A percentile compares a stretch with the other conserved stretches of the same genome.
Evolutionary conservation across 35 echinoderm and acorn worm species (phyloP).

Genomic region (Patiria miniata): DNA sequence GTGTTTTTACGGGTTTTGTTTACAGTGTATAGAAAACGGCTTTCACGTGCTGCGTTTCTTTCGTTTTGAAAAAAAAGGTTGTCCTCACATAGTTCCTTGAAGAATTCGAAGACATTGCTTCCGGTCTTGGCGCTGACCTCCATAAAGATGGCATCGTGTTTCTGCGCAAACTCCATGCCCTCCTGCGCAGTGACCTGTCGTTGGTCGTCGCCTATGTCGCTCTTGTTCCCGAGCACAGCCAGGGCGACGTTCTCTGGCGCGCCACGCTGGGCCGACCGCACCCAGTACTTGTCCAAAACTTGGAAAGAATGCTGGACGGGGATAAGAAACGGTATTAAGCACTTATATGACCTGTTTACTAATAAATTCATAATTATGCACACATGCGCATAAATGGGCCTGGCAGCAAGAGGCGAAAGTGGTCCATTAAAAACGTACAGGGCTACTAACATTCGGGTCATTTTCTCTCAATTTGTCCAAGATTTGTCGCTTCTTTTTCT

Average conservation of each 20-base stretch:
- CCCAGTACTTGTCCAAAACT: neutral
- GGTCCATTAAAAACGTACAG: too few species aligned
- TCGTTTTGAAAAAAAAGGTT: too few species aligned
- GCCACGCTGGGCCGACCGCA: neutral
- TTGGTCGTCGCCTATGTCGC: neutral
- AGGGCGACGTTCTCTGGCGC: slow-evolving; percentile 5
- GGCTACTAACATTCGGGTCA: too few species aligned
- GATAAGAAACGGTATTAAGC: neutral
- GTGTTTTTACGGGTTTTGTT: too few species aligned
- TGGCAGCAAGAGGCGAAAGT: too few species aligned
- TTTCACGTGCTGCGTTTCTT: too few species aligned
- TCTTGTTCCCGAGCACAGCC: neutral
- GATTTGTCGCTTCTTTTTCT: too few species aligned
- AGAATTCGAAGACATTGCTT: neutral
- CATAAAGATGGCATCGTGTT: neutral
- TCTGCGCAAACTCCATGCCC: neutral
- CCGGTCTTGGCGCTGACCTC: slow-evolving; percentile 2
- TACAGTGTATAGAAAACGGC: too few species aligned
- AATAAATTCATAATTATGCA: too few species aligned
- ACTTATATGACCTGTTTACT: too few species aligned
- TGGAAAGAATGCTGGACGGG: neutral
- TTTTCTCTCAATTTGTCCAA: too few species aligned
- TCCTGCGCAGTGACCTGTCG: neutral
- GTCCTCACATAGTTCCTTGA: neutral
- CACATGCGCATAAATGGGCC: too few species aligned